Conservation (phyloP, 2,888 invertebrate species). For the Leptarthrus brevirostris region DNA sequence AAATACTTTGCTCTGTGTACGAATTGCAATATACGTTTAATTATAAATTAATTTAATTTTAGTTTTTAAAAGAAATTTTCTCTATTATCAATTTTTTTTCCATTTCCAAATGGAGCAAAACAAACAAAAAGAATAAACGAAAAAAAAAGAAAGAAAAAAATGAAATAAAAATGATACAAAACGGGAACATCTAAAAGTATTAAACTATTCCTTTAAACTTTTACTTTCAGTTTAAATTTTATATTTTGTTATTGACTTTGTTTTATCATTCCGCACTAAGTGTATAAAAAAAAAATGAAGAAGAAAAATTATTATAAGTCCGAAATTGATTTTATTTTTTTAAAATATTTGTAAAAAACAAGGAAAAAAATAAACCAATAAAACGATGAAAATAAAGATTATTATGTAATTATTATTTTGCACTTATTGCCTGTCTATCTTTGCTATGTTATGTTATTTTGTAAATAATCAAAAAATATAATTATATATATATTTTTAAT, state of each 20-base stretch:
- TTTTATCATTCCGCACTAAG: conserved; percentile 46
- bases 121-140: conserved; percentile 2
- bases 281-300: conserved; percentile 26
- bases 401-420: conserved; percentile 41
- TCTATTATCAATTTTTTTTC: neutral
- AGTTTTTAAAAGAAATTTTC: neutral
- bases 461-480: conserved; percentile 45
- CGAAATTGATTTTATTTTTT: conserved; percentile 39
- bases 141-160: conserved; percentile 7
- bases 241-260: conserved; percentile 27
- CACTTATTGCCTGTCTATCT: conserved; percentile 43
- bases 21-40: conserved; percentile 43
- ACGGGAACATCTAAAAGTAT: conserved; percentile 45
- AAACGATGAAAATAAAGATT: conserved; percentile 13
- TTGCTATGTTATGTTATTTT: conserved; percentile 49
- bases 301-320: conserved; percentile 21
- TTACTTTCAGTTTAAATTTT: conserved; percentile 28
- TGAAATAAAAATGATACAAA: neutral
- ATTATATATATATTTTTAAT: conserved; percentile 47
- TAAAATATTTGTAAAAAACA: conserved; percentile 37
- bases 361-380: neutral
- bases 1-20: conserved; percentile 41
- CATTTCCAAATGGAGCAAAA: neutral
- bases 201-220: conserved; percentile 29
- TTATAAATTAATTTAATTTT: conserved; percentile 34